Evolutionary conservation across 2,888 invertebrate genomes (phyloP), one percentile per base, ranked within the genome.

Genomic region (Chorisops tibialis): DNA sequence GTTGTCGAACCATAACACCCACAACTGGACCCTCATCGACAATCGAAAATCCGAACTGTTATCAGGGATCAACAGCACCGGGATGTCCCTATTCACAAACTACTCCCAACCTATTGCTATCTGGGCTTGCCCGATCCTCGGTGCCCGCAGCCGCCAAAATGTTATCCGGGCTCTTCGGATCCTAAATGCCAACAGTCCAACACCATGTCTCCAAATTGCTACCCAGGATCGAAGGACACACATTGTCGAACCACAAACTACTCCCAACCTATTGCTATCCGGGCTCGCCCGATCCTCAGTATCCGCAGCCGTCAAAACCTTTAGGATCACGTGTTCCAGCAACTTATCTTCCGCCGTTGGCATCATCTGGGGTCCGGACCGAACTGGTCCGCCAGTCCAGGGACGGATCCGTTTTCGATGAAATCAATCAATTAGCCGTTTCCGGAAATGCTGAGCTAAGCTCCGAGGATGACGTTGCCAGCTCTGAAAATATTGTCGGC

Each of bases 301-400:
- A 71, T 75, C 79, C 63, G 75, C 79, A 22, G 77, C 77, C 64
- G 56, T 77, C 78, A 59, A 76, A 75, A 38, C 77, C 78, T 30
- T 78, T 60, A 24, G 54, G 49, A 14, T 62, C 65, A 43, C 59
- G 62, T 3, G 59, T 50, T 35, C 64, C 67, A 9, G 51, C 65
- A 5, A 65, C 75, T 0, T 75, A 75, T 59, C 66, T 75, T 30
- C 76, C 75, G 2, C 75, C 75, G 1, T 52, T 75, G 6, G 69
- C 68, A 37, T 60, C 71, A 19, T 70, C 73, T 1, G 70, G 70
- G 1, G 68, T 64, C 35, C 65, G 74, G 43, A 72, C 72, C 11
- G n/a, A n/a, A n/a, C n/a, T n/a, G n/a, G 67, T 72, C 16, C 68
- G 74, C 2, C 64, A 71, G 22, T 68, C 72, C 1, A 73, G 71